These are phyloP conservation scores for Tragelaphus imberbis DNA, from an alignment of 2,113 vertebrate genomes.

Conservation along the genomic window DNA sequence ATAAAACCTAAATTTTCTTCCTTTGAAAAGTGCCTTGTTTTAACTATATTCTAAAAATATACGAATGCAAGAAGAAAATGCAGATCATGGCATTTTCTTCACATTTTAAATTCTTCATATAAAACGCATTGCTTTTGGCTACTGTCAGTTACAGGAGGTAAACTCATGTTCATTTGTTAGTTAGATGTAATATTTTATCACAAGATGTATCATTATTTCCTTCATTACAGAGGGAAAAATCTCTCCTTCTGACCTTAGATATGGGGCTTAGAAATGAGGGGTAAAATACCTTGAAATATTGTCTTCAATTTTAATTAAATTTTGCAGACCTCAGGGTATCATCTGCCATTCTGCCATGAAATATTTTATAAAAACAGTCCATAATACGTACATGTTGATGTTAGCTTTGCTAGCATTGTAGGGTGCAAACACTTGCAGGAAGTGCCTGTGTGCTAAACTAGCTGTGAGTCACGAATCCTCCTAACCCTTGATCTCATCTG, in stretches of 20 bases:
- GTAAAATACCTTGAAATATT: neutral
- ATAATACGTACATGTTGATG: fast-evolving
- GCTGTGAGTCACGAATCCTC: neutral
- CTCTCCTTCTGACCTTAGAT: neutral
- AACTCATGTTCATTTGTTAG: neutral
- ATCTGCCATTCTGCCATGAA: neutral
- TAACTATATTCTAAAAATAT: neutral
- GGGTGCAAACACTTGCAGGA: neutral
- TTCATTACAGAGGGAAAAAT: neutral
- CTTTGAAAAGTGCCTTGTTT: neutral
- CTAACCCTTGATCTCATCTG: neutral
- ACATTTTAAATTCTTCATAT: neutral
- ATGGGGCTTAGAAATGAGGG: neutral
- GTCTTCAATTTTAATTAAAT: neutral
- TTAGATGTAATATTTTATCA: neutral
- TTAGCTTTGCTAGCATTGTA: neutral
- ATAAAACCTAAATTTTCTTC: neutral
- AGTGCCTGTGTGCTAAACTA: neutral
- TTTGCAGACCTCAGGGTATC: neutral
- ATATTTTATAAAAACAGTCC: neutral
- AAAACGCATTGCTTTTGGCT: neutral
- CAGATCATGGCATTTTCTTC: neutral
- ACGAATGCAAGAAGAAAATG: neutral
- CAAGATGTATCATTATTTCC: neutral
- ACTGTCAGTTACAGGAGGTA: slow-evolving; percentile 65